A percentile compares a stretch with the other conserved stretches of the same genome.
phyloP scores from a whole-genome alignment of 2,797 vertebrate genomes.

The Halcyon smyrnensis region DNA sequence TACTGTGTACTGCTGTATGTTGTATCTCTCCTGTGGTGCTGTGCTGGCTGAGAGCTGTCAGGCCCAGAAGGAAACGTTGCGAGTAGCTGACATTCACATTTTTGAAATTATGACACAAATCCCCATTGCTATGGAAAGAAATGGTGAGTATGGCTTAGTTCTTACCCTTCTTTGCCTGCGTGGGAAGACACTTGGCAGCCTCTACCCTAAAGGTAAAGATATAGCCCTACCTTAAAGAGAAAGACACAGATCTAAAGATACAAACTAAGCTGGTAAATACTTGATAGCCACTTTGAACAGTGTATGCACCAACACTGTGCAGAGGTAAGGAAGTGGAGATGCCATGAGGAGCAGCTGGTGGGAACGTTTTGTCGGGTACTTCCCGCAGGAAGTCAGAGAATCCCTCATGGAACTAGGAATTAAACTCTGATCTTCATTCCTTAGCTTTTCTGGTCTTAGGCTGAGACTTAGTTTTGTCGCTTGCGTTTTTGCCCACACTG shows the following conservation, averaged over 20 bases:
- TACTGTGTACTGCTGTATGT: rapidly evolving
- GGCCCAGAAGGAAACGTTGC: neutral
- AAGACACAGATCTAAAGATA: neutral
- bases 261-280: neutral
- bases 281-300: neutral
- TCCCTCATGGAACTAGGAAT: neutral
- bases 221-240: neutral
- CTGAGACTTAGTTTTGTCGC: neutral
- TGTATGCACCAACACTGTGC: rapidly evolving
- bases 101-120: rapidly evolving
- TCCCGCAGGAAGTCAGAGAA: neutral
- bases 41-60: neutral
- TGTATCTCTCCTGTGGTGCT: neutral
- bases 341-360: neutral
- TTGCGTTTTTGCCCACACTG: neutral
- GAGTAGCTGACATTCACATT: neutral
- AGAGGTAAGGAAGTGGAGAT: neutral
- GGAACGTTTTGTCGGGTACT: neutral
- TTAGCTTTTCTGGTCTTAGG: neutral
- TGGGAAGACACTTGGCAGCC: neutral
- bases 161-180: neutral
- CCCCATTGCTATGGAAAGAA: neutral
- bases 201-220: neutral
- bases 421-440: neutral
- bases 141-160: neutral